Conservation (phyloP, 2,888 invertebrate species). For the Cepaea hortensis region DNA sequence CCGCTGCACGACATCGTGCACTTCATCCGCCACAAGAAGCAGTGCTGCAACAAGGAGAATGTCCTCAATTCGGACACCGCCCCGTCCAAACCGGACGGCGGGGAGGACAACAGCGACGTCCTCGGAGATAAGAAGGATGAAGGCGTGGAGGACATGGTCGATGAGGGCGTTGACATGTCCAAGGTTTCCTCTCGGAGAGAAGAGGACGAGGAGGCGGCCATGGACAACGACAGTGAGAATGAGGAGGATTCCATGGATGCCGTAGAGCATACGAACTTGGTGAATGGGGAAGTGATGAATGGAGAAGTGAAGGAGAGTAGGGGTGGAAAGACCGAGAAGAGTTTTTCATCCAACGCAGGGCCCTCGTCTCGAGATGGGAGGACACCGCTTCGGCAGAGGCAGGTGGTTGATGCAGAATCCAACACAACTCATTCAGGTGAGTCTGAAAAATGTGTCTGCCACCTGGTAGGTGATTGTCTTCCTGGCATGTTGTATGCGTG, state of each 20-base stretch:
- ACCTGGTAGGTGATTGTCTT: neutral
- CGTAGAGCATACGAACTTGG: neutral
- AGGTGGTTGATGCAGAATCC: constrained; percentile 68
- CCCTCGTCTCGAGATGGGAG: constrained; percentile 44
- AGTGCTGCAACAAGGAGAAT: constrained; percentile 85
- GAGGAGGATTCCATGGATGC: constrained; percentile 32
- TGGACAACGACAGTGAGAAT: constrained; percentile 22
- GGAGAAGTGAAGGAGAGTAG: constrained; percentile 46
- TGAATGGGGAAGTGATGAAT: constrained; percentile 45
- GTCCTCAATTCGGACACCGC: constrained; percentile 52
- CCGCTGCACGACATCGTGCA: constrained; percentile 95
- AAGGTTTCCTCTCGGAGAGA: constrained; percentile 34
- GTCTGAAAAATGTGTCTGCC: neutral
- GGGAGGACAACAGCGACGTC: constrained; percentile 53
- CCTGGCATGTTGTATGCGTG: neutral
- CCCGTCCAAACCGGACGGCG: constrained; percentile 25
- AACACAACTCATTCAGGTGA: constrained; percentile 70
- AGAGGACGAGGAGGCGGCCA: constrained; percentile 25
- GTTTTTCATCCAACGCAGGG: neutral
- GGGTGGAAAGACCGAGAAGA: constrained; percentile 13
- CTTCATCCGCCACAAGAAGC: constrained; percentile 97
- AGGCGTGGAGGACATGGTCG: constrained; percentile 41
- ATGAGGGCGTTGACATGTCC: constrained; percentile 37
- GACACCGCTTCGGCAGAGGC: constrained; percentile 62
- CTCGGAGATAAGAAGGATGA: constrained; percentile 33